Evolutionary conservation across 92 coral and sea anemone genomes (phyloP).

Genomic region (Porites lobata): DNA sequence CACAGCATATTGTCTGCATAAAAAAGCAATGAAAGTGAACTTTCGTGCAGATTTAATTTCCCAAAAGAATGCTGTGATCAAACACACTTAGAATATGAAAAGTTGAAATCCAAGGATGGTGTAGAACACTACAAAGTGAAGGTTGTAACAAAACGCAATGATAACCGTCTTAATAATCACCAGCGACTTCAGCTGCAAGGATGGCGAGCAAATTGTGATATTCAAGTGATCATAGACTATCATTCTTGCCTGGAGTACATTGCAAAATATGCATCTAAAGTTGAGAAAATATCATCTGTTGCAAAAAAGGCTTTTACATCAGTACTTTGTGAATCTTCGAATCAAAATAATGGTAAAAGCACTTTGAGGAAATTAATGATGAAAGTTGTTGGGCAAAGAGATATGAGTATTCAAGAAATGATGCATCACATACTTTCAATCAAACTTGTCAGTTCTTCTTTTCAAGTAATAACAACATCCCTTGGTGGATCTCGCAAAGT

Average conservation of each 20-base stretch:
- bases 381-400: slow-evolving; percentile 74
- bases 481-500: slow-evolving; percentile 68
- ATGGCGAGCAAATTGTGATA: slow-evolving; percentile 61
- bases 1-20: slow-evolving; percentile 58
- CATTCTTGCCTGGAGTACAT: slow-evolving; percentile 71
- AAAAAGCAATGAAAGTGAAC: too few species aligned
- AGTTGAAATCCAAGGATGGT: too few species aligned
- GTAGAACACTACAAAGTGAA: slow-evolving; percentile 57
- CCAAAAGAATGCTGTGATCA: too few species aligned
- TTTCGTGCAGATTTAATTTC: too few species aligned
- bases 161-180: slow-evolving; percentile 53
- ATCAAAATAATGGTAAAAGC: slow-evolving; percentile 14
- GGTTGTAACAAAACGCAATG: slow-evolving; percentile 58
- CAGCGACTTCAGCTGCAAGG: slow-evolving; percentile 67
- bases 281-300: slow-evolving; percentile 64
- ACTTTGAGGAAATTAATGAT: slow-evolving; percentile 47
- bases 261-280: slow-evolving; percentile 72
- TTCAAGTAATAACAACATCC: slow-evolving; percentile 57
- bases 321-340: slow-evolving; percentile 30
- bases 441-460: slow-evolving; percentile 55
- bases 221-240: slow-evolving; percentile 60
- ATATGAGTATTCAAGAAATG: slow-evolving; percentile 72
- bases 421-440: slow-evolving; percentile 70
- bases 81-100: too few species aligned
- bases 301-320: slow-evolving; percentile 60